phyloP scores from a whole-genome alignment of 2,113 vertebrate species.

The Varanus komodoensis region DNA sequence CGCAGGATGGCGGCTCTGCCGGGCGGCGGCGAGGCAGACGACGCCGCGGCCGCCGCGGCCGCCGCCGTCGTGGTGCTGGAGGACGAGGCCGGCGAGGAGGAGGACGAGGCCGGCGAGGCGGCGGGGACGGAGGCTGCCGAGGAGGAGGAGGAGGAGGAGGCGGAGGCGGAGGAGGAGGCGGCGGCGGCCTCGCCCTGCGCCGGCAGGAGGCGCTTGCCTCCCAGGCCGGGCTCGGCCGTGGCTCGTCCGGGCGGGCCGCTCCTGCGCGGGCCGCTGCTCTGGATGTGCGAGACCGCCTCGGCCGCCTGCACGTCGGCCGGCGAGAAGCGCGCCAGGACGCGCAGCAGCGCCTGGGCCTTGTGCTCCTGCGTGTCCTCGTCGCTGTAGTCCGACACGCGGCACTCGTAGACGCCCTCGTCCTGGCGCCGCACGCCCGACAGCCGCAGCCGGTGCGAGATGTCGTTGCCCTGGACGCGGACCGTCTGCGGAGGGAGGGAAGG shows the following conservation, averaged over 20 bases:
- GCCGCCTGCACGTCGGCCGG: constrained; percentile 88
- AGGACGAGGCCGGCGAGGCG: neutral
- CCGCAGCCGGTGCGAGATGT: constrained; percentile 93
- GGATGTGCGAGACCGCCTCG: constrained; percentile 92
- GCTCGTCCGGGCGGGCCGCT: constrained; percentile 72
- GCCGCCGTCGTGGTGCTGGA: constrained; percentile 57
- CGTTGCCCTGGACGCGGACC: constrained; percentile 93
- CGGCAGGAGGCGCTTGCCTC: constrained; percentile 73
- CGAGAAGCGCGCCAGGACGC: constrained; percentile 80
- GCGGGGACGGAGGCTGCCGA: neutral
- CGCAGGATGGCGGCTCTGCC: constrained; percentile 82
- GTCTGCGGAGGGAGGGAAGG: constrained; percentile 77
- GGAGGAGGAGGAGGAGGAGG: neutral
- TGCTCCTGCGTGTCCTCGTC: constrained; percentile 90
- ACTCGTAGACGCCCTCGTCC: constrained; percentile 93
- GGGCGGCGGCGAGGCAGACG: constrained; percentile 81
- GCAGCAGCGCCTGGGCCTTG: constrained; percentile 87
- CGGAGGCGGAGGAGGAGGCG: neutral
- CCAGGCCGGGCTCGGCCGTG: constrained; percentile 72
- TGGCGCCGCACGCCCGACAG: constrained; percentile 88
- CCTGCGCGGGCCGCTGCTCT: constrained; percentile 85
- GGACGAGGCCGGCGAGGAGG: neutral
- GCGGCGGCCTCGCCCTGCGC: constrained; percentile 57
- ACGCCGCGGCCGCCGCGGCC: constrained; percentile 74
- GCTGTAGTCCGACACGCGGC: constrained; percentile 91